These are phyloP conservation scores for Drosophila helvetica DNA, from an alignment of 2,888 invertebrate species.

Conservation along the genomic window DNA sequence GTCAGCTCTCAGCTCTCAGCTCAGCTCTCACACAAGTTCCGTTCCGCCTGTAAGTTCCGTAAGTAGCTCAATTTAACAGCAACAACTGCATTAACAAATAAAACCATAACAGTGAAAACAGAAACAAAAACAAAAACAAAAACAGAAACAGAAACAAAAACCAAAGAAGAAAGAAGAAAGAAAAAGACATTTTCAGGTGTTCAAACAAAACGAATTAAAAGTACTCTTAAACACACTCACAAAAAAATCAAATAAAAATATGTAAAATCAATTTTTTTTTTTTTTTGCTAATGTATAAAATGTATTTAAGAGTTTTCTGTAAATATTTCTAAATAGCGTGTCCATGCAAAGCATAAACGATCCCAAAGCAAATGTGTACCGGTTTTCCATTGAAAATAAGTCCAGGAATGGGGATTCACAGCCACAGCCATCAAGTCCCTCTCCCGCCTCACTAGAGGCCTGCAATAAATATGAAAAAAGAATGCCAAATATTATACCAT, in stretches of 20 bases:
- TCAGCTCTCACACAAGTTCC: too few species aligned
- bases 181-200: conserved; percentile 77
- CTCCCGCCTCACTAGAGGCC: background rate
- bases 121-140: background rate
- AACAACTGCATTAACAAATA: conserved; percentile 21
- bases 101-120: conserved; percentile 16
- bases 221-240: too few species aligned
- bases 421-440: background rate
- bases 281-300: conserved; percentile 32
- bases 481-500: background rate
- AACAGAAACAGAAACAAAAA: too few species aligned
- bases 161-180: conserved; percentile 1
- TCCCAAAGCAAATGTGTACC: conserved; percentile 24
- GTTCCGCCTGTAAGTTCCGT: conserved; percentile 21
- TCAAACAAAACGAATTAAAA: conserved; percentile 56
- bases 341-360: conserved; percentile 67
- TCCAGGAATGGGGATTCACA: conserved; percentile 21
- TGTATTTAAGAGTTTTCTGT: conserved; percentile 40
- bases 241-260: conserved; percentile 1
- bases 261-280: background rate
- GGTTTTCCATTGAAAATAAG: conserved; percentile 34
- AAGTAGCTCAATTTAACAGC: conserved; percentile 67
- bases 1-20: conserved; percentile 47
- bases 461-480: background rate
- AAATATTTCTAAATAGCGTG: conserved; percentile 43